Conservation (phyloP, 2,888 invertebrate genomes). For the Brachyptera putata region DNA sequence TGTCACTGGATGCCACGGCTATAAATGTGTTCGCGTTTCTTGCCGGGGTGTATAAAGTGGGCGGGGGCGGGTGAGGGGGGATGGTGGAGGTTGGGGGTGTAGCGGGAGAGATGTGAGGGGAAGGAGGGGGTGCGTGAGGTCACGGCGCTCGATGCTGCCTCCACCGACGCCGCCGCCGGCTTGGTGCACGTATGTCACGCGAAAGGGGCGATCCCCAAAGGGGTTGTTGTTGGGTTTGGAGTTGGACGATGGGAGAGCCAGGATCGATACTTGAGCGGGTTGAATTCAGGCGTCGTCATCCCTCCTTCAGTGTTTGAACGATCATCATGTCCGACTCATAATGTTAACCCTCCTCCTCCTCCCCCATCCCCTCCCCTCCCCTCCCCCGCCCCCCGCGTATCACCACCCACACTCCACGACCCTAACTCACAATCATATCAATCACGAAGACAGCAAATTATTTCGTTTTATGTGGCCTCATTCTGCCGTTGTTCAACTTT, state of each 20-base stretch:
- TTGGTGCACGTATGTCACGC: conserved; percentile 18
- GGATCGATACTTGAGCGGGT: conserved; percentile 20
- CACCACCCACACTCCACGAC: neutral
- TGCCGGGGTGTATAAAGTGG: neutral
- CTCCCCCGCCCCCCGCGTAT: too few species aligned
- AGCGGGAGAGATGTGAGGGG: neutral
- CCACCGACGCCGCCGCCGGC: conserved; percentile 11
- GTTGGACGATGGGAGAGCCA: conserved; percentile 16
- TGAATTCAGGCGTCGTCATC: conserved; percentile 17
- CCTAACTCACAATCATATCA: conserved; percentile 12
- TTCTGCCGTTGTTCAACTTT: neutral
- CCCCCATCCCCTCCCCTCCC: neutral
- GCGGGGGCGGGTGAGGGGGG: neutral
- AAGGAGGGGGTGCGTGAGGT: conserved; percentile 14
- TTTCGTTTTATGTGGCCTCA: conserved; percentile 10
- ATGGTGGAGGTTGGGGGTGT: neutral
- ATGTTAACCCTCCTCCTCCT: neutral
- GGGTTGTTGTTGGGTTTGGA: conserved; percentile 20
- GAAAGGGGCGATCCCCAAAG: conserved; percentile 20
- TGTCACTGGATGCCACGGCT: conserved; percentile 21
- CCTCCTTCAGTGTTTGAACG: conserved; percentile 13
- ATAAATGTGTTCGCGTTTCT: conserved; percentile 17
- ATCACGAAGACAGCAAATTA: conserved; percentile 20
- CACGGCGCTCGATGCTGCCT: conserved; percentile 19
- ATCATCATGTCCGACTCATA: conserved; percentile 11